Evolutionary conservation across 2,888 invertebrate genomes (phyloP).

Genomic region (Coleophora flavipennella): DNA sequence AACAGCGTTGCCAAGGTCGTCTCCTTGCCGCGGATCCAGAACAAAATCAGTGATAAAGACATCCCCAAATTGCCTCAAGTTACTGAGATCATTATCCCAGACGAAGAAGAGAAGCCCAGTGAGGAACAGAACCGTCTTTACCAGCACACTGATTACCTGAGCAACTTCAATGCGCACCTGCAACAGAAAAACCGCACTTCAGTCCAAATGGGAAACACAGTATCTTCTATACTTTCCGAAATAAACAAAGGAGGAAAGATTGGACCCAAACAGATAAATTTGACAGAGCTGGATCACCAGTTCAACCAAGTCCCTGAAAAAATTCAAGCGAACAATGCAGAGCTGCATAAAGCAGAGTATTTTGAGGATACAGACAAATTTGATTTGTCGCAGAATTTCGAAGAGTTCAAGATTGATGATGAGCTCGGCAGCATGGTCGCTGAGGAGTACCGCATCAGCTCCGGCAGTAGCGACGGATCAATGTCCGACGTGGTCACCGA

Average conservation of each 20-base stretch:
- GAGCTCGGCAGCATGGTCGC: slow-evolving; percentile 71
- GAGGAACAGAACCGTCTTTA: slow-evolving; percentile 47
- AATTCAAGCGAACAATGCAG: slow-evolving; percentile 31
- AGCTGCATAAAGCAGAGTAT: slow-evolving; percentile 57
- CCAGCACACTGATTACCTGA: slow-evolving; percentile 49
- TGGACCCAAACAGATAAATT: slow-evolving; percentile 55
- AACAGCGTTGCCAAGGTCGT: slow-evolving; percentile 64
- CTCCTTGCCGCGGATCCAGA: slow-evolving; percentile 56
- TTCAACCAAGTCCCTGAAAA: slow-evolving; percentile 50
- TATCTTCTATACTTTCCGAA: slow-evolving; percentile 74
- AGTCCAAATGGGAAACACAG: slow-evolving; percentile 75
- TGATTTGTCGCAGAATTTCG: slow-evolving; percentile 83
- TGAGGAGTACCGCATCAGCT: slow-evolving; percentile 67
- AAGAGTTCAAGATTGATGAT: slow-evolving; percentile 85
- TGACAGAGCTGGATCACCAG: slow-evolving; percentile 59
- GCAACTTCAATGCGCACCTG: slow-evolving; percentile 52
- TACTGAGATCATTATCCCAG: slow-evolving; percentile 81
- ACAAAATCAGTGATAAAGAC: slow-evolving; percentile 69
- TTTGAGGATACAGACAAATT: slow-evolving; percentile 73
- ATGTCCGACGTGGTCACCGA: slow-evolving; percentile 58
- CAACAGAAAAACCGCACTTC: slow-evolving; percentile 69
- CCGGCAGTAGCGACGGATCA: slow-evolving; percentile 64
- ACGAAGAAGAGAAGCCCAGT: slow-evolving; percentile 68
- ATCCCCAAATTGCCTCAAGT: slow-evolving; percentile 84
- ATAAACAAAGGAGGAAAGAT: slow-evolving; percentile 67